Evolutionary conservation across 2,888 invertebrate genomes (phyloP).

Genomic region (Lepidochrysops patricia): DNA sequence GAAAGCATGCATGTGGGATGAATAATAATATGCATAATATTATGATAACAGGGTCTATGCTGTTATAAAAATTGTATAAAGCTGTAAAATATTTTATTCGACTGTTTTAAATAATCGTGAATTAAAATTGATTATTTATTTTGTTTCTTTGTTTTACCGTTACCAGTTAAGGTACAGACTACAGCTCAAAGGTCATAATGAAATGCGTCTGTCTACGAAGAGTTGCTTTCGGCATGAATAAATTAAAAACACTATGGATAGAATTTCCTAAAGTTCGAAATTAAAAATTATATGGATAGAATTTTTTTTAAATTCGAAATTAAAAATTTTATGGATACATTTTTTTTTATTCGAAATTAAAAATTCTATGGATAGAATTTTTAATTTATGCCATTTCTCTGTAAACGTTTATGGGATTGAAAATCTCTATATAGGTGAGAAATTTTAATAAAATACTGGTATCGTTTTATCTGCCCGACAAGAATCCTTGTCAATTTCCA

Average conservation of each 20-base stretch:
- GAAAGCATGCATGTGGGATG: conserved; percentile 8
- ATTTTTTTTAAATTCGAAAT: too few relatives aligned
- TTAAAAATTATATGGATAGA: too few relatives aligned
- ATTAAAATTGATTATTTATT: conserved; percentile 8
- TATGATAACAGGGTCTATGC: conserved; percentile 1
- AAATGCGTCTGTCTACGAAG: neutral
- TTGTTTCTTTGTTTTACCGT: neutral
- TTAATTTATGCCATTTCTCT: neutral
- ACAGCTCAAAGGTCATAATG: neutral
- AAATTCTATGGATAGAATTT: too few relatives aligned
- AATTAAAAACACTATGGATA: too few relatives aligned
- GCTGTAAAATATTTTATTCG: conserved; percentile 11
- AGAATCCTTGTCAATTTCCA: neutral
- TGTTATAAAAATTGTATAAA: conserved; percentile 3
- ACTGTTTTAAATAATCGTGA: conserved; percentile 11
- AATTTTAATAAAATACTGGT: neutral
- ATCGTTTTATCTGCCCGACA: neutral
- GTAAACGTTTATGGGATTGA: neutral
- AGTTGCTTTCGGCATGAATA: too few relatives aligned
- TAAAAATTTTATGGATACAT: too few relatives aligned
- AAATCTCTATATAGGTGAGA: neutral
- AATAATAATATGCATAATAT: conserved; percentile 12
- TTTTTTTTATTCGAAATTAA: too few relatives aligned
- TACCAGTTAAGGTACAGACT: neutral
- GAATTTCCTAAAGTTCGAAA: too few relatives aligned